Evolutionary conservation across 2,888 invertebrate genomes (phyloP), one percentile per base, ranked within the genome.

Genomic region (Leucoptera coffeella): DNA sequence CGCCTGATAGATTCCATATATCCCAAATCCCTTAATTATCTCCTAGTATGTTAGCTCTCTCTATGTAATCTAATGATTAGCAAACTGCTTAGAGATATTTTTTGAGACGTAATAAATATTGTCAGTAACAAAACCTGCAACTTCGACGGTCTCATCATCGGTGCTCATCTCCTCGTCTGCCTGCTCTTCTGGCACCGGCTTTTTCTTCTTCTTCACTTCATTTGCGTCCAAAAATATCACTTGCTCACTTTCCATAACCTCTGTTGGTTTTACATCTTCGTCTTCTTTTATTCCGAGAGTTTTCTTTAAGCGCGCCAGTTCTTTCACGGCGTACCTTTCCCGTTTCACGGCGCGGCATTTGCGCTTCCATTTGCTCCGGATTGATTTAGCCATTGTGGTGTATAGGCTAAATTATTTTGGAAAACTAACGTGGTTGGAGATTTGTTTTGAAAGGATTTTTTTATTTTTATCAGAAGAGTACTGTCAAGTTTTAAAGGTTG

Each of bases 261-360:
- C 75, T 39, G 72, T 75, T 4, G 49, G 41, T 35, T 57, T 60
- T n/a, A n/a, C n/a, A 10, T 56, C 60, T 10, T 78, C 74, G 12
- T 74, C 73, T 29, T 80, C 80, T 34, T 78, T 73, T 12, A 83
- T 65, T 0, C 81, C 84, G 11, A 89, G 62, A 38, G 85, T 88
- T 48, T 85, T 86, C 48, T 88, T 87, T 21, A 91, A 55, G 22
- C 80, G 75, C 4, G 77, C 77, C 15, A 89, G 50, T 65, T 92
- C 92, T 50, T 89, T 92, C 14, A 79, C 80, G 3, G 84, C 87
- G 46, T 92, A 90, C 29, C 87, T 78, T 45, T 80, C 82, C 26
- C 93, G 75, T 51, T 94, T 94, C 7, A 89, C 73, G 19, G 88
- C 88, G 32, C 87, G 77, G 61, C 92, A 91, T 64, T 89, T 92